These are phyloP conservation scores for Notoglanidium macrostoma DNA, from an alignment of 2,797 vertebrate species.

Conservation along the genomic window DNA sequence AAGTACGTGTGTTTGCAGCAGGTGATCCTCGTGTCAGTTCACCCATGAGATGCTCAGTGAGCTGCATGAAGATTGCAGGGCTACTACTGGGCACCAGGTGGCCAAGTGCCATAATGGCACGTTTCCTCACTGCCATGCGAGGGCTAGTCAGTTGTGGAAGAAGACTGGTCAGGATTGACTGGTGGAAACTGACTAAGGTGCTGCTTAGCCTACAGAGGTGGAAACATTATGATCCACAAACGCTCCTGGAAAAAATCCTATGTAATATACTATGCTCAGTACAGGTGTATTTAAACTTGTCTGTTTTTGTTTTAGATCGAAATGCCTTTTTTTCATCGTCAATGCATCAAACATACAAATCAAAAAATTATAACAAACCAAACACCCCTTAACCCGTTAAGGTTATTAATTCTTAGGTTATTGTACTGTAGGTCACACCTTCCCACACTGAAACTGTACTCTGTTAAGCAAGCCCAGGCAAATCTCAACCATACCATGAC, in stretches of 20 bases:
- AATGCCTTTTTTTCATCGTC: neutral
- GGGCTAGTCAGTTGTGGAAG: slow-evolving; percentile 89
- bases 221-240: neutral
- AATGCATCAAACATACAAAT: neutral
- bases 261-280: neutral
- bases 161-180: slow-evolving; percentile 87
- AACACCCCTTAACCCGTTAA: neutral
- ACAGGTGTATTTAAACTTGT: neutral
- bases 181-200: slow-evolving; percentile 84
- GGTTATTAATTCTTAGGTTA: neutral
- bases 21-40: slow-evolving; percentile 76
- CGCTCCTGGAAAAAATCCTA: neutral
- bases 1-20: slow-evolving; percentile 83
- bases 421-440: neutral
- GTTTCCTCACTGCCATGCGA: slow-evolving; percentile 91
- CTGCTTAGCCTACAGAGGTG: slow-evolving; percentile 80
- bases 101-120: slow-evolving; percentile 87
- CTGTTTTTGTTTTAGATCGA: neutral
- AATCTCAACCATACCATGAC: neutral
- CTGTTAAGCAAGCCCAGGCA: neutral
- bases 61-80: slow-evolving; percentile 84
- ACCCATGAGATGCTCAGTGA: slow-evolving; percentile 83
- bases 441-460: neutral
- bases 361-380: neutral
- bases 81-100: slow-evolving; percentile 90